These are phyloP conservation scores for Dryobates pubescens DNA, from an alignment of 2,797 vertebrate genomes.

Conservation along the genomic window DNA sequence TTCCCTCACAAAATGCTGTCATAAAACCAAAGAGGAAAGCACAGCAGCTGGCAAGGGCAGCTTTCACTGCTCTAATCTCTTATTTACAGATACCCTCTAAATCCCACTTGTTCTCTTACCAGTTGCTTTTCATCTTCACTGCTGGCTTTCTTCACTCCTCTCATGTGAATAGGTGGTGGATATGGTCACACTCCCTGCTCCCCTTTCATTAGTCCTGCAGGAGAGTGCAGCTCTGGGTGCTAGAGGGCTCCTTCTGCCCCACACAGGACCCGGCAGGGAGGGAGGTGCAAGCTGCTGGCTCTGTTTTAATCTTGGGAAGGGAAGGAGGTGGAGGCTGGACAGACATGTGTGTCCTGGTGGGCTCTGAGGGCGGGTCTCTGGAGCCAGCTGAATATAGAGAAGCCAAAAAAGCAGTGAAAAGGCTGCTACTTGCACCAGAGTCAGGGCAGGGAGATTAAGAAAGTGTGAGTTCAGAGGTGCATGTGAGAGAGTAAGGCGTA, in stretches of 20 bases:
- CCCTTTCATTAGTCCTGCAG: neutral
- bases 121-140: conserved; percentile 73
- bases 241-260: conserved; percentile 34
- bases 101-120: conserved; percentile 75
- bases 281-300: conserved; percentile 13
- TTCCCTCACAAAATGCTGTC: neutral
- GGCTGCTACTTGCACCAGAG: neutral
- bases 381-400: conserved; percentile 48
- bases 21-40: neutral
- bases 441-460: neutral
- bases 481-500: neutral
- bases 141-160: conserved; percentile 34
- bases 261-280: conserved; percentile 50
- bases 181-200: neutral
- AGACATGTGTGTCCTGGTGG: neutral
- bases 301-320: conserved; percentile 57
- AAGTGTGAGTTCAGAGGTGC: neutral
- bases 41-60: neutral
- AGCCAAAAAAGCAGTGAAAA: conserved; percentile 8
- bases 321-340: conserved; percentile 70
- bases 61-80: conserved; percentile 30
- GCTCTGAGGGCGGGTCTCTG: conserved; percentile 61
- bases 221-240: neutral
- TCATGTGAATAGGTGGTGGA: neutral
- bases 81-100: conserved; percentile 22